Evolutionary conservation across 1,140 invertebrate species (phyloP).

Genomic region (Papilio dardanus): DNA sequence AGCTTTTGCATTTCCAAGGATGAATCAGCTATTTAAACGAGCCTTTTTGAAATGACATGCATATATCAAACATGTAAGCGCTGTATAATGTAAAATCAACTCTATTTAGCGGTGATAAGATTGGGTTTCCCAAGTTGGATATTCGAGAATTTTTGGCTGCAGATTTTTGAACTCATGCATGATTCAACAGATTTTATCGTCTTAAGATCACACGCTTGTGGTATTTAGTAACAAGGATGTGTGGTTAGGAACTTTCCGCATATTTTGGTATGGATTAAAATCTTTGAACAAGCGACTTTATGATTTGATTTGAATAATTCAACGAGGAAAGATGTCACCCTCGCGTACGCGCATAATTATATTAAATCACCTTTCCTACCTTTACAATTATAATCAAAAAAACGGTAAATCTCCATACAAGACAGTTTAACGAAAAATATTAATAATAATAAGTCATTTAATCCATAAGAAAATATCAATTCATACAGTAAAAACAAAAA

Average conservation of each 20-base stretch:
- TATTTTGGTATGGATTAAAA: neutral
- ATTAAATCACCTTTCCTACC: too few species aligned
- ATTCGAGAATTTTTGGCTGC: neutral
- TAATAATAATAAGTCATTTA: too few species aligned
- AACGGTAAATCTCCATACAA: neutral
- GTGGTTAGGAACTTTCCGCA: neutral
- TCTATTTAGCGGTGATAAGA: neutral
- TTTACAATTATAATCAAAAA: neutral
- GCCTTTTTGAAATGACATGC: neutral
- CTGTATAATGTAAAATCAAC: neutral
- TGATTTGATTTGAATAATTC: slow-evolving; percentile 2
- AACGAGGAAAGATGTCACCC: neutral
- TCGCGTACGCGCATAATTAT: neutral
- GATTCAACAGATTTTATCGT: neutral
- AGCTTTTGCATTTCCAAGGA: neutral
- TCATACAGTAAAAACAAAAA: too few species aligned
- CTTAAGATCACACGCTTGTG: slow-evolving; percentile 1
- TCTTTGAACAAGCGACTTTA: neutral
- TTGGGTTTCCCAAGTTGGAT: neutral
- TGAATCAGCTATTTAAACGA: neutral
- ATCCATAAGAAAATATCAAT: too few species aligned
- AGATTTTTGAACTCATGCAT: slow-evolving; percentile 10
- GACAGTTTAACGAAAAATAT: neutral
- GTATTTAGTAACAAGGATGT: slow-evolving; percentile 10
- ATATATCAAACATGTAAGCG: neutral